phyloP scores from a whole-genome alignment of 2,797 vertebrate genomes.

The Eidolon dupreanum region DNA sequence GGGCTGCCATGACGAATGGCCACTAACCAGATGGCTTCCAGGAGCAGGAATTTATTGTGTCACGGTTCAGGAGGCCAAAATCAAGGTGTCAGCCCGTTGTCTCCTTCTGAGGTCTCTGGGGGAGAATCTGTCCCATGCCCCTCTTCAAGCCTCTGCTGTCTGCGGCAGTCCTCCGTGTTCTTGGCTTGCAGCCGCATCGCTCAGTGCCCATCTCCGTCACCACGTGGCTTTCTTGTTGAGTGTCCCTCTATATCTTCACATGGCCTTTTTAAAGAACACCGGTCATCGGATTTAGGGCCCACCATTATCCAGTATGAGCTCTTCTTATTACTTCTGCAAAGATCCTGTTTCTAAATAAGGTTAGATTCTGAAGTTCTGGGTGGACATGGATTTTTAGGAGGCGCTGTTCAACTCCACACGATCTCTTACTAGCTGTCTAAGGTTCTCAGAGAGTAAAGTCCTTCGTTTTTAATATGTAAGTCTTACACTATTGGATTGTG shows the following conservation, averaged over 20 bases:
- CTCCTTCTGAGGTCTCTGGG: neutral
- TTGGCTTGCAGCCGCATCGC: neutral
- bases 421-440: neutral
- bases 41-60: neutral
- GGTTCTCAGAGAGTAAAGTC: neutral
- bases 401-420: neutral
- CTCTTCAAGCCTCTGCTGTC: neutral
- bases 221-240: neutral
- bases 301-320: neutral
- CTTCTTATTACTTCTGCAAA: neutral
- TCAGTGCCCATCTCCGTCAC: neutral
- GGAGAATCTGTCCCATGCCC: neutral
- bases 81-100: neutral
- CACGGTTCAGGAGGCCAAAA: neutral
- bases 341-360: neutral
- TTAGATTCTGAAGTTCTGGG: neutral
- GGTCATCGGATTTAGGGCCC: neutral
- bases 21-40: neutral
- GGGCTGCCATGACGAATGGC: neutral
- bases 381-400: neutral
- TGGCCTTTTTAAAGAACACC: neutral
- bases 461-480: neutral
- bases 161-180: neutral
- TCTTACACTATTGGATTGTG: neutral
- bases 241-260: neutral